Base-by-base conservation (phyloP, 1,140 invertebrate species). In the Hetaerina americana region DNA sequence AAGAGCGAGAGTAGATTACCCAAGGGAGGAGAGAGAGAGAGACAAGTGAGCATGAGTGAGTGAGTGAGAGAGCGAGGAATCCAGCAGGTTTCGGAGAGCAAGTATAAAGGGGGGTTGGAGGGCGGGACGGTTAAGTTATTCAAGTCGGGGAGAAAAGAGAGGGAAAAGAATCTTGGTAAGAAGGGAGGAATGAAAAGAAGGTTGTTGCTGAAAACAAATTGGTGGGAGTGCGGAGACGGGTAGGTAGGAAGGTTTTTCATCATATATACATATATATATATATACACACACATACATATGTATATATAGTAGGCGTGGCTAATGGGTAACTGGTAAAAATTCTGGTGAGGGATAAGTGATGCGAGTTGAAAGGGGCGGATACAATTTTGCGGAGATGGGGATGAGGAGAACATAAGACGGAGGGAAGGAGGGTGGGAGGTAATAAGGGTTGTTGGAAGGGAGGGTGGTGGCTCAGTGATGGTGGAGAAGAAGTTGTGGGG, bases 1-100 rank as follows among this genome's bases (percentile, higher is more conserved):
- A 73, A 71, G 28, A 74, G 72, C 26, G 72, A 68, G 66, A 72
- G 69, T 71, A 73, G 69, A 71, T 67, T 74, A 70, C 67, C 2
- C 40, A 5, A 12, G 40, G 40, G 40, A 57, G 31, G 31, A 40
- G 6, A 8, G 31, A 5, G 31, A 18, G 31, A 40, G 6, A 8
- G 31, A 5, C 6, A 40, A 40, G 40, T 57, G 40, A 57, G 22
- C 72, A 76, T n/a, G 28, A 73, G 72, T 68, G 70, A 71, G 68
- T 70, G 73, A 73, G 28, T n/a, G 73, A 71, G 26, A 67, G 25
- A 27, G 49, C 66, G 66, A 71, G 68, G 68, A 72, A 76, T 31
- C 24, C 77, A 78, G 79, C 78, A 79, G 81, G 81, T 81, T 79
- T 78, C 76, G 76, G 77, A 76, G 77, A 77, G 76, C 76, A 75